These are phyloP conservation scores for Axea sp. DNA, from an alignment of 2,888 invertebrate genomes.

Conservation along the genomic window DNA sequence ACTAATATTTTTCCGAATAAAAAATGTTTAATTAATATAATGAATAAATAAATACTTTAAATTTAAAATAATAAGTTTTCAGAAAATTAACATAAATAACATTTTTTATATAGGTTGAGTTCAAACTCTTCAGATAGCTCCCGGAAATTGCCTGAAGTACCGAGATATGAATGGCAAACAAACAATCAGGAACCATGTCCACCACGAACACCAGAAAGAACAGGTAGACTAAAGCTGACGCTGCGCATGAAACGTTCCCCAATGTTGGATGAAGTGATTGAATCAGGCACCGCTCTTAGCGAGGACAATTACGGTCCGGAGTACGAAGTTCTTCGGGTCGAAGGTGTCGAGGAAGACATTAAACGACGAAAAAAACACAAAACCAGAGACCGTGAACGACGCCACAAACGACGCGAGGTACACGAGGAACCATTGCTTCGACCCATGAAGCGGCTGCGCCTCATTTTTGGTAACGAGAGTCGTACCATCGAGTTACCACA, in stretches of 20 bases:
- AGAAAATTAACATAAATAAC: neutral
- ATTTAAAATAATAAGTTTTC: too few species aligned
- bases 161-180: slow-evolving; percentile 69
- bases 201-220: slow-evolving; percentile 82
- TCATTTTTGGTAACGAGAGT: slow-evolving; percentile 94
- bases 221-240: slow-evolving; percentile 86
- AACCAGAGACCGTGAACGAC: slow-evolving; percentile 82
- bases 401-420: slow-evolving; percentile 81
- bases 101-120: slow-evolving; percentile 32
- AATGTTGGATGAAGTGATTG: slow-evolving; percentile 90
- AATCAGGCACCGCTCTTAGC: slow-evolving; percentile 86
- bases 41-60: too few species aligned
- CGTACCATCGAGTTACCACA: slow-evolving; percentile 93
- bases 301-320: slow-evolving; percentile 85
- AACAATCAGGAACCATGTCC: slow-evolving; percentile 69
- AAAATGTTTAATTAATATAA: too few species aligned
- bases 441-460: slow-evolving; percentile 90
- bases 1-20: too few species aligned
- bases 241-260: slow-evolving; percentile 93
- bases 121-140: slow-evolving; percentile 17
- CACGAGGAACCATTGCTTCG: slow-evolving; percentile 84
- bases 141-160: slow-evolving; percentile 50
- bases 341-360: slow-evolving; percentile 83
- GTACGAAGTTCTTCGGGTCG: slow-evolving; percentile 91
- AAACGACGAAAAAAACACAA: slow-evolving; percentile 82